A percentile compares a stretch with the other conserved stretches of the same genome.
phyloP scores from a whole-genome alignment of 2,888 invertebrate species.

The Leptinotarsa peninsularis region DNA sequence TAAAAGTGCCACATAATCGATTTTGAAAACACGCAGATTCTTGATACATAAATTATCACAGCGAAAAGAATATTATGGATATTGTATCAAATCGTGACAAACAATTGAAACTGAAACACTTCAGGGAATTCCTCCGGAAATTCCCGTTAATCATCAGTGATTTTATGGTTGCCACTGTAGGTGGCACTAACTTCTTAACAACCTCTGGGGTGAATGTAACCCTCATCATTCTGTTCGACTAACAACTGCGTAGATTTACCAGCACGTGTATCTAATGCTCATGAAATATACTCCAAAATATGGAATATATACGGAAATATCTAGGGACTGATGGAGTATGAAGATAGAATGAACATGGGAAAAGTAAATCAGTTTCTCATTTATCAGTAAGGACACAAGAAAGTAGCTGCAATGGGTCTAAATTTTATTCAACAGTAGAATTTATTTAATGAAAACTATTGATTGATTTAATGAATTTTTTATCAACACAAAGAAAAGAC shows the following conservation, averaged over 20 bases:
- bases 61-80: neutral
- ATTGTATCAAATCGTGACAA: neutral
- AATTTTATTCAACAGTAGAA: too few species aligned
- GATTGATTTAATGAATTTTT: too few species aligned
- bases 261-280: neutral
- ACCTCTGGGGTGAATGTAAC: neutral
- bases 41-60: too few species aligned
- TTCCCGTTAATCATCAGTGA: neutral
- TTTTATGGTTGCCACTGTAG: neutral
- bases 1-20: too few species aligned
- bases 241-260: neutral
- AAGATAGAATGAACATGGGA: neutral
- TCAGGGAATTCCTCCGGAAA: neutral
- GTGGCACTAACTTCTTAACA: neutral
- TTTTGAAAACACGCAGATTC: too few species aligned
- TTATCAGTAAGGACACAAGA: too few species aligned
- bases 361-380: too few species aligned
- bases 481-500: too few species aligned
- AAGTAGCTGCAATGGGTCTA: too few species aligned
- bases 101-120: neutral
- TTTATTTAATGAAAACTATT: too few species aligned
- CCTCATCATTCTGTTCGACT: conserved; percentile 7
- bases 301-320: neutral
- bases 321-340: neutral
- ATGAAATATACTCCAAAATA: conserved; percentile 4